phyloP scores from a whole-genome alignment of 2,797 vertebrate species.

The Miichthys miiuy region DNA sequence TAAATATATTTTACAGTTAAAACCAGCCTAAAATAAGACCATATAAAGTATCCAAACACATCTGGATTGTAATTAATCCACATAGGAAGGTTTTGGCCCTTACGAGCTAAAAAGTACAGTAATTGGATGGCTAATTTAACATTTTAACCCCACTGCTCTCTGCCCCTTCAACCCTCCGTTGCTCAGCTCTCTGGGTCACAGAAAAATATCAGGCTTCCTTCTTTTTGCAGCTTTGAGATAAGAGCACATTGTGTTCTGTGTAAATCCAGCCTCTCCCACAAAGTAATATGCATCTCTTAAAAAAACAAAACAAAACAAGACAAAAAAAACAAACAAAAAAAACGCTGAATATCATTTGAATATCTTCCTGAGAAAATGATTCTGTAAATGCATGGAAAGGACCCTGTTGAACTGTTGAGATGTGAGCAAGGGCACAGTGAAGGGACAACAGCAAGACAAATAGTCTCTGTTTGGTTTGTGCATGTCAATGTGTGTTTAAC shows the following conservation, averaged over 20 bases:
- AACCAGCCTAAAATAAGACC: neutral
- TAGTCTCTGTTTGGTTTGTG: slow-evolving; percentile 32
- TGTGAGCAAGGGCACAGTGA: slow-evolving; percentile 42
- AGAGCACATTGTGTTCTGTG: slow-evolving; percentile 37
- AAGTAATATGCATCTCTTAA: slow-evolving; percentile 38
- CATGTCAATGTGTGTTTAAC: slow-evolving; percentile 36
- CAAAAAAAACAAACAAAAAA: slow-evolving; percentile 12
- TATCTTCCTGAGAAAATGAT: slow-evolving; percentile 51
- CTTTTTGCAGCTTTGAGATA: slow-evolving; percentile 68
- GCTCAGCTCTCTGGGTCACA: slow-evolving; percentile 41
- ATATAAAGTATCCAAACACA: slow-evolving; percentile 11
- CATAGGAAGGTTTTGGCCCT: slow-evolving; percentile 12
- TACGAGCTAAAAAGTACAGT: slow-evolving; percentile 1
- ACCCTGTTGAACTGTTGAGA: slow-evolving; percentile 39
- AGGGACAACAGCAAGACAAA: slow-evolving; percentile 49
- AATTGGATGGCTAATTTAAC: slow-evolving; percentile 51
- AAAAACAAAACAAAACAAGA: neutral
- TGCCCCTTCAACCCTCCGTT: slow-evolving; percentile 12
- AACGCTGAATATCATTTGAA: slow-evolving; percentile 56
- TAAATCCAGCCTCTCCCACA: slow-evolving; percentile 33
- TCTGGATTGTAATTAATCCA: slow-evolving; percentile 2
- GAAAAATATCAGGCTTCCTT: slow-evolving; percentile 42
- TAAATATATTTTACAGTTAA: slow-evolving; percentile 1
- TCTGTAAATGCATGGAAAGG: slow-evolving; percentile 47
- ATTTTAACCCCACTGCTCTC: slow-evolving; percentile 33